Evolutionary conservation across 2,113 vertebrate species (phyloP).

Genomic region (Anthoscopus minutus): DNA sequence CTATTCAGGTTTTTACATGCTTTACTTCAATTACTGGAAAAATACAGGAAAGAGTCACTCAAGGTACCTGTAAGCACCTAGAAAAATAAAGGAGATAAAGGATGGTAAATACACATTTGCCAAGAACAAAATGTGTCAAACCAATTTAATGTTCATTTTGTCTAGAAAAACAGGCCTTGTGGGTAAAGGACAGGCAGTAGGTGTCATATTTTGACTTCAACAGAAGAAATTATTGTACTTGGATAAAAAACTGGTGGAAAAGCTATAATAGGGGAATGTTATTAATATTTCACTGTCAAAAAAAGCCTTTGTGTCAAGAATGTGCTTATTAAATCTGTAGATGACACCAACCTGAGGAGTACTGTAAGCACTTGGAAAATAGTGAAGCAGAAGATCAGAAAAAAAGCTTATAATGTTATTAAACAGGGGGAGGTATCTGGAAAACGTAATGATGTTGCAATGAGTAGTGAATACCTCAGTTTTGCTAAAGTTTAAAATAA

Average conservation of each 20-base stretch:
- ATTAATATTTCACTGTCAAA: conserved; percentile 30
- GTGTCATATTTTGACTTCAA: conserved; percentile 21
- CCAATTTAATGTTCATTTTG: not conserved
- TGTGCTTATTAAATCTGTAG: conserved; percentile 6
- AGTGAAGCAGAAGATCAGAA: not conserved
- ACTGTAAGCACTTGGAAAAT: not conserved
- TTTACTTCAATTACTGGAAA: not conserved
- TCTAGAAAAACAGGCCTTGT: not conserved
- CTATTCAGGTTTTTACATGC: not conserved
- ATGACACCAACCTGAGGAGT: not conserved
- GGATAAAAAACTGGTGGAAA: not conserved
- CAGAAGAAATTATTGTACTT: not conserved
- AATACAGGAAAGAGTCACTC: not conserved
- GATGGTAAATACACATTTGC: not conserved
- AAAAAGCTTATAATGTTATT: not conserved
- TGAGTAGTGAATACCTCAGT: not conserved
- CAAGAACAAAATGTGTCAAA: conserved; percentile 31
- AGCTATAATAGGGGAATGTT: not conserved
- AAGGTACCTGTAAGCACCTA: not conserved
- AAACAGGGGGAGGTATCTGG: not conserved
- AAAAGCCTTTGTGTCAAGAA: not conserved
- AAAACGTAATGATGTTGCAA: not conserved
- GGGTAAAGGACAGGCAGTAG: not conserved
- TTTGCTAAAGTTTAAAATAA: not conserved
- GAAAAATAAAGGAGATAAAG: not conserved